Conservation (phyloP, 1,140 invertebrate species). For the Panulirus ornatus region DNA sequence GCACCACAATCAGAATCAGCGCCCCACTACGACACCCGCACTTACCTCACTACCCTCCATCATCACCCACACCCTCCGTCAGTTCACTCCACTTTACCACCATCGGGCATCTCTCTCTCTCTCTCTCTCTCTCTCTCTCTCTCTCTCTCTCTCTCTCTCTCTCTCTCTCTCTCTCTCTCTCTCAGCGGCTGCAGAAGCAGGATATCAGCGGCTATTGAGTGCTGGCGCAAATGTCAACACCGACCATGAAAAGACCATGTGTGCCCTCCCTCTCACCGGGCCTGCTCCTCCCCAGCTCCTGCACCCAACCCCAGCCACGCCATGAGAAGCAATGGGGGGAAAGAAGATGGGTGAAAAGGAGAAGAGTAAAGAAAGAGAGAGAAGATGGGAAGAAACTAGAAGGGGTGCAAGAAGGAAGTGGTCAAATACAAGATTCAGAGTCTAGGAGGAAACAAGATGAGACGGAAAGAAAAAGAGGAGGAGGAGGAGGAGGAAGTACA, state of each 20-base stretch:
- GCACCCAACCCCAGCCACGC: not conserved
- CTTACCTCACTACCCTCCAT: not conserved
- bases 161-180: not conserved
- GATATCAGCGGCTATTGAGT: constrained; percentile 24
- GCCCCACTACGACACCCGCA: too few species aligned
- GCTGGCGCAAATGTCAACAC: constrained; percentile 37
- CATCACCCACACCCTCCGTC: not conserved
- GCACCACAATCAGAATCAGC: too few species aligned
- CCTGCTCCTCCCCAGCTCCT: not conserved
- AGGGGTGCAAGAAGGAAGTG: not conserved
- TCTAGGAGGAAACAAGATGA: too few species aligned
- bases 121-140: constrained; percentile 28
- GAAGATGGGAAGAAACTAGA: not conserved
- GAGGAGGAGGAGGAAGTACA: too few species aligned
- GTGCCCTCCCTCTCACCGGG: not conserved
- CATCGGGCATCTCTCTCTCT: not conserved
- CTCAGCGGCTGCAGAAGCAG: not conserved
- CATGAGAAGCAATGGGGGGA: too few species aligned
- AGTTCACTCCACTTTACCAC: not conserved
- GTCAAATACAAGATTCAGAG: too few species aligned
- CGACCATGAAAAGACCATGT: not conserved
- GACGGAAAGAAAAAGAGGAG: too few species aligned
- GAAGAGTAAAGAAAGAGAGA: not conserved
- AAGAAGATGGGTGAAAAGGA: not conserved
- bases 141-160: not conserved